These are phyloP conservation scores for Cnemophilus loriae DNA, from an alignment of 2,113 vertebrate genomes.

Conservation along the genomic window DNA sequence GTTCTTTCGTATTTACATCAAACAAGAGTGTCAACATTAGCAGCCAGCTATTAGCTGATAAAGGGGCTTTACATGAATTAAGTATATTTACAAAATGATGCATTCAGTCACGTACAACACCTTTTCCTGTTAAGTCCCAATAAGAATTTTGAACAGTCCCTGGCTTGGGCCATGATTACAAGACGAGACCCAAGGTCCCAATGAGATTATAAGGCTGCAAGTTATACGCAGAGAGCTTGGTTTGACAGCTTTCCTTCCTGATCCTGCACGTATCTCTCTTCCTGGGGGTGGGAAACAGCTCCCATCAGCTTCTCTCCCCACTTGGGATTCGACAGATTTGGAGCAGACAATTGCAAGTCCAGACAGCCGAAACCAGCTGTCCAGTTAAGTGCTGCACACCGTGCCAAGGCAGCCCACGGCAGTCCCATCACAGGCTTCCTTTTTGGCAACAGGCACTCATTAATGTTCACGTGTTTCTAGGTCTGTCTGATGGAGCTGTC, in stretches of 20 bases:
- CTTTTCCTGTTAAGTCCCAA: background rate
- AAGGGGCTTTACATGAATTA: background rate
- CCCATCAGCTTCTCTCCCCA: background rate
- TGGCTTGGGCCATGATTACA: background rate
- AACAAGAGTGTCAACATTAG: background rate
- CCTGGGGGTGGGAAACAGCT: background rate
- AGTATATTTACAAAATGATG: background rate
- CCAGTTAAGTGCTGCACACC: background rate
- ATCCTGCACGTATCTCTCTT: background rate
- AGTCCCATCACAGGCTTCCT: background rate
- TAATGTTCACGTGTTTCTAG: background rate
- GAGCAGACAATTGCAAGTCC: background rate
- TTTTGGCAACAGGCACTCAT: background rate
- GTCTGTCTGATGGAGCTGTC: background rate
- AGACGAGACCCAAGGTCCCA: background rate
- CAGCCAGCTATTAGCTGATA: background rate
- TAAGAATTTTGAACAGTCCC: background rate
- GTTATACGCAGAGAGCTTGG: background rate
- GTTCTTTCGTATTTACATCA: background rate
- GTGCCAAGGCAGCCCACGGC: background rate
- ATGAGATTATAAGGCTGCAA: background rate
- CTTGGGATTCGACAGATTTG: fast-evolving
- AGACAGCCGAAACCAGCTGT: background rate
- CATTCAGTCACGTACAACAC: background rate
- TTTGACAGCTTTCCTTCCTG: background rate